Evolutionary conservation across 2,888 invertebrate genomes (phyloP).

Genomic region (Polydrusus pterygomalis): DNA sequence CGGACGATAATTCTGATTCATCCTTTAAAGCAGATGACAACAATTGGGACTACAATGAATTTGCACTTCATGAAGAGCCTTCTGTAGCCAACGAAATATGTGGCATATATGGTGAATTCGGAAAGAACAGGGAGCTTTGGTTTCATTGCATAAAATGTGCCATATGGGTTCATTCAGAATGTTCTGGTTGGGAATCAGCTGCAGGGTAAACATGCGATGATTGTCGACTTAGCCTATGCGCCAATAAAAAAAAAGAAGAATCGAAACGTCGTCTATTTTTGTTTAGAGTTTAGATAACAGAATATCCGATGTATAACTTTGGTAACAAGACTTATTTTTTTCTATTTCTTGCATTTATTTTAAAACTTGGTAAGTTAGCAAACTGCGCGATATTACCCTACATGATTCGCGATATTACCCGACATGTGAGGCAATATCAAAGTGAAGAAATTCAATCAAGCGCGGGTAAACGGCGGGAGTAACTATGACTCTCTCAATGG

Average conservation of each 20-base stretch:
- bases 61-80: conserved; percentile 26
- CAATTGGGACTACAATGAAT: conserved; percentile 35
- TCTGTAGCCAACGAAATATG: conserved; percentile 40
- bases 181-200: conserved; percentile 51
- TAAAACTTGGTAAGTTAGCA: too few relatives aligned
- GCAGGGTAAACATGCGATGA: conserved; percentile 51
- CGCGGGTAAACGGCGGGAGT: too few relatives aligned
- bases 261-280: conserved; percentile 34
- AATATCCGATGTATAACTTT: too few relatives aligned
- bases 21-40: conserved; percentile 20
- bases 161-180: conserved; percentile 53
- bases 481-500: too few relatives aligned
- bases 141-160: conserved; percentile 51
- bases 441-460: too few relatives aligned
- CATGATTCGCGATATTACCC: too few relatives aligned
- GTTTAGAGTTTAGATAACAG: too few relatives aligned
- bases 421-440: too few relatives aligned
- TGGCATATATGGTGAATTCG: conserved; percentile 46
- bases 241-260: conserved; percentile 1
- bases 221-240: conserved; percentile 19
- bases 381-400: too few relatives aligned
- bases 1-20: conserved; percentile 23
- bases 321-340: too few relatives aligned
- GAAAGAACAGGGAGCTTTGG: conserved; percentile 54
- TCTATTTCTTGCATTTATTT: too few relatives aligned